phyloP scores from a whole-genome alignment of 2,797 vertebrate genomes.

The Phoebastria nigripes region DNA sequence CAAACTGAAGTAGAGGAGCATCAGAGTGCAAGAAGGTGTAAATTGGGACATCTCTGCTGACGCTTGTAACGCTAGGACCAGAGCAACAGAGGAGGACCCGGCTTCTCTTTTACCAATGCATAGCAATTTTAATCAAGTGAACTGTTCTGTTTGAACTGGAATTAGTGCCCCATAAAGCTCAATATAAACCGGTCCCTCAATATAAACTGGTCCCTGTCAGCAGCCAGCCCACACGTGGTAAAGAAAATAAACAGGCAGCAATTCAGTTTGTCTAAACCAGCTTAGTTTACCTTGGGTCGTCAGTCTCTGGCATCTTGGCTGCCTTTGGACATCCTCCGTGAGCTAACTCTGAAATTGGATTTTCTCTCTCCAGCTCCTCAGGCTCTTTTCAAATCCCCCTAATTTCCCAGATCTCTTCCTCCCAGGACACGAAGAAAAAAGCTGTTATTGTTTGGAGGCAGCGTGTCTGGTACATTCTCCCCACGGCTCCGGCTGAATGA shows the following conservation, averaged over 20 bases:
- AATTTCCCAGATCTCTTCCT: background rate
- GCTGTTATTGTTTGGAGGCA: background rate
- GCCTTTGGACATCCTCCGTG: background rate
- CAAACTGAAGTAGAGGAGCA: background rate
- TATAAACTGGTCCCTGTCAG: background rate
- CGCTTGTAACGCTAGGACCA: rapidly evolving
- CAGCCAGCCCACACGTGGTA: background rate
- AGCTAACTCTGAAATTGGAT: background rate
- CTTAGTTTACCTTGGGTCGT: background rate
- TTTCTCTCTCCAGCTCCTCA: background rate
- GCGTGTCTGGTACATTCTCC: background rate
- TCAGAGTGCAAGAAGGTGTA: background rate
- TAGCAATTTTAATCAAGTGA: background rate
- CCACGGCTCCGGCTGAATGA: background rate
- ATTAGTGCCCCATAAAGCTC: background rate
- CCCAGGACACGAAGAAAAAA: background rate
- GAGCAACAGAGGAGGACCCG: too few relatives aligned
- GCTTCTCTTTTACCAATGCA: background rate
- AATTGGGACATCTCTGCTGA: background rate
- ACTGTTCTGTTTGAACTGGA: background rate
- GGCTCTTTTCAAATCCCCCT: background rate
- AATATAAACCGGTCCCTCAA: rapidly evolving
- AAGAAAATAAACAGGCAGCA: background rate
- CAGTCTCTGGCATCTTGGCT: rapidly evolving
- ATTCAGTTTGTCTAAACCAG: background rate